Percentiles rank a stretch among this genome's conserved stretches.
Evolutionary conservation across 2,113 vertebrate species (phyloP).

Genomic region (Pomatostomus ruficeps): DNA sequence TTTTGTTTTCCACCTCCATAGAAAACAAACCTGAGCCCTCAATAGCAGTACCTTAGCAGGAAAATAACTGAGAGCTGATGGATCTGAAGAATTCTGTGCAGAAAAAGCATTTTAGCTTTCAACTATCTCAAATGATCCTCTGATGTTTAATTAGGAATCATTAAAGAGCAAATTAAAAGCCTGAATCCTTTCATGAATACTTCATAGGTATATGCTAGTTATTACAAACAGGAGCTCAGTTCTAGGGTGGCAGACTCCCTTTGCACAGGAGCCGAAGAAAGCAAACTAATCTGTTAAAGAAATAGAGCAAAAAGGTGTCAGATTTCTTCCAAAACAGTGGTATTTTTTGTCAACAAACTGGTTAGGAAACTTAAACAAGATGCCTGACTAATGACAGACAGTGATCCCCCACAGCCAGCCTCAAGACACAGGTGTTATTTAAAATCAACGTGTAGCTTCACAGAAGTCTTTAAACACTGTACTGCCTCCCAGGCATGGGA

Average conservation of each 20-base stretch:
- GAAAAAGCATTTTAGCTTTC: background rate
- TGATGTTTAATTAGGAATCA: slow-evolving; percentile 9
- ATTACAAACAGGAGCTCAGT: background rate
- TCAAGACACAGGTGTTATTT: background rate
- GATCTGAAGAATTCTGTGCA: background rate
- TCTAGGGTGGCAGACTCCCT: background rate
- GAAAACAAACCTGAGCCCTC: background rate
- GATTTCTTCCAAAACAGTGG: background rate
- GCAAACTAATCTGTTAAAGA: background rate
- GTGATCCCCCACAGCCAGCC: background rate
- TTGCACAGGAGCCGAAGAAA: background rate
- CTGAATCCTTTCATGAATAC: background rate
- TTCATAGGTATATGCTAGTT: background rate
- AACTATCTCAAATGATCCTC: background rate
- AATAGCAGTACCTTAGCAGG: background rate
- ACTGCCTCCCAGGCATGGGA: background rate
- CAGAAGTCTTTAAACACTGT: background rate
- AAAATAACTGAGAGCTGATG: background rate
- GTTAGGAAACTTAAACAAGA: background rate
- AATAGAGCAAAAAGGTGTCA: background rate
- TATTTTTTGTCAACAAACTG: background rate
- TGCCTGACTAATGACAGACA: background rate
- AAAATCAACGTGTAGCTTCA: background rate
- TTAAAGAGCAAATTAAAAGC: slow-evolving; percentile 14
- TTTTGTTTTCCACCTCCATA: background rate